These are phyloP conservation scores for Phrynocephalus forsythii DNA, from an alignment of 2,797 vertebrate genomes.

Conservation along the genomic window DNA sequence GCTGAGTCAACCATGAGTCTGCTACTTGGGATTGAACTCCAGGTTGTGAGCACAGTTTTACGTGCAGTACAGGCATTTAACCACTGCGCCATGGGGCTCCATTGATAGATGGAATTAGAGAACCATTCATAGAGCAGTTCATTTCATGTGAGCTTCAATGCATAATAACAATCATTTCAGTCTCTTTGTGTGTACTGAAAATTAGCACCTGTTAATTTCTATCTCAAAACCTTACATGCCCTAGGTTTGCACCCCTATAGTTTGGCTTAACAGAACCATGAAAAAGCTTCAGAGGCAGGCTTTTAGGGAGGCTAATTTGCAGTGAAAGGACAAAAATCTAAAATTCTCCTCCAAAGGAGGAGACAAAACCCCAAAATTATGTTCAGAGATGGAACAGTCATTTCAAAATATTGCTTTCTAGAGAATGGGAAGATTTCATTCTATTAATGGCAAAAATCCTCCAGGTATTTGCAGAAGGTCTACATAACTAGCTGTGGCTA, in stretches of 20 bases:
- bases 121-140: background rate
- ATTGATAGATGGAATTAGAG: too few relatives aligned
- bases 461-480: too few relatives aligned
- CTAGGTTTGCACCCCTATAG: background rate
- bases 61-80: too few relatives aligned
- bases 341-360: background rate
- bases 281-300: background rate
- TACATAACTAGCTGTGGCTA: too few relatives aligned
- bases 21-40: too few relatives aligned
- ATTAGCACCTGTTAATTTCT: background rate
- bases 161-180: background rate
- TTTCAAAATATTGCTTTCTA: background rate
- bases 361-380: background rate
- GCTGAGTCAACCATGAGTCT: too few relatives aligned
- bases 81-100: too few relatives aligned
- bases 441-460: too few relatives aligned
- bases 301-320: too few relatives aligned
- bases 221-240: background rate
- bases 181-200: background rate
- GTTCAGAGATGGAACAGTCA: background rate
- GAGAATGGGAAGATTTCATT: background rate
- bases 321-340: background rate
- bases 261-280: background rate
- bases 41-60: too few relatives aligned
- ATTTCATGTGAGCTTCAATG: background rate